These are phyloP conservation scores for Amphimedon queenslandica DNA, from an alignment of 37 sponge, comb jelly and placozoan genomes.

Conservation along the genomic window DNA sequence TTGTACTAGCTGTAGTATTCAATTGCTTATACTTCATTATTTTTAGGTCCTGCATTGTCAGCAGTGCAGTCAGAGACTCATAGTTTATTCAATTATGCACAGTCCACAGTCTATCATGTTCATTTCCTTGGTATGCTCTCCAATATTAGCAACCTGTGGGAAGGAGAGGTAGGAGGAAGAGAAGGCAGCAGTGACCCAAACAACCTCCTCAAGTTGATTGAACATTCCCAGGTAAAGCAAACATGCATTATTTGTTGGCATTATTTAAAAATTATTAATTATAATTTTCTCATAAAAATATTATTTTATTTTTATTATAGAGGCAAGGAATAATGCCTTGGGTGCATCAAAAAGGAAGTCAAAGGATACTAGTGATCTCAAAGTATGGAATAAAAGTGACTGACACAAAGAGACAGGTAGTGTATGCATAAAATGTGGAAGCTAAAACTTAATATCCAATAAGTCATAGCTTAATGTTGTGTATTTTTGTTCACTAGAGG, in stretches of 20 bases:
- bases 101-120: slow-evolving; percentile 27
- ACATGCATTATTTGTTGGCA: background rate
- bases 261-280: no score
- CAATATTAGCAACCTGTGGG: no score
- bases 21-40: background rate
- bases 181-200: no score
- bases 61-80: background rate
- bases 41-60: background rate
- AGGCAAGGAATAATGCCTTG: slow-evolving; percentile 70
- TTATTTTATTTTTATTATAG: slow-evolving; percentile 11
- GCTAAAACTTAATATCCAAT: background rate
- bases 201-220: slow-evolving; percentile 52
- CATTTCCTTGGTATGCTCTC: slow-evolving; percentile 47
- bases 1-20: no score
- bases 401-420: slow-evolving; percentile 49
- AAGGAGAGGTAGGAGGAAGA: no score
- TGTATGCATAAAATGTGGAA: background rate
- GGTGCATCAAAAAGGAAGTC: slow-evolving; percentile 30
- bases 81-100: slow-evolving; percentile 53
- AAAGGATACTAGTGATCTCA: slow-evolving; percentile 51
- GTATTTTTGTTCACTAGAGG: slow-evolving; percentile 5
- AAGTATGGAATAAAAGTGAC: slow-evolving; percentile 76
- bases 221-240: slow-evolving; percentile 42
- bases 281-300: slow-evolving; percentile 3
- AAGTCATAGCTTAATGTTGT: background rate